These are phyloP conservation scores for Alsophila aescularia DNA, from an alignment of 2,888 invertebrate genomes.

Conservation along the genomic window DNA sequence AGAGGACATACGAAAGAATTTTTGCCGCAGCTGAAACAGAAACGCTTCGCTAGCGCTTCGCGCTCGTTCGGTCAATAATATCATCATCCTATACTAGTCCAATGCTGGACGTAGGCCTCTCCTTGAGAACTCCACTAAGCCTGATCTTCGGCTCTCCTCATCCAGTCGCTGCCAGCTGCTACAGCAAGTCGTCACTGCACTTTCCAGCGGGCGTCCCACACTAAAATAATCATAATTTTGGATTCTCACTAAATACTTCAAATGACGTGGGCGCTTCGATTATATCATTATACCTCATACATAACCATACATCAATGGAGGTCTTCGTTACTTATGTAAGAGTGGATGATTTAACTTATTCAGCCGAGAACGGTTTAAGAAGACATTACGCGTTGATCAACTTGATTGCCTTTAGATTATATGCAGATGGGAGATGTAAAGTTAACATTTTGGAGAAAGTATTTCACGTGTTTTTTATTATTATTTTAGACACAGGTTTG, in stretches of 20 bases:
- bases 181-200: too few species aligned
- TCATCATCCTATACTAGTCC: too few species aligned
- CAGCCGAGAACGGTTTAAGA: not conserved
- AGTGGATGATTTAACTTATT: slow-evolving; percentile 11
- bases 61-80: too few species aligned
- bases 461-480: not conserved
- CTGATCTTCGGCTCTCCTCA: too few species aligned
- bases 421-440: slow-evolving; percentile 1
- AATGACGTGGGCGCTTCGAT: not conserved
- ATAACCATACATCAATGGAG: slow-evolving; percentile 7
- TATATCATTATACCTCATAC: slow-evolving; percentile 4
- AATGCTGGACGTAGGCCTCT: too few species aligned
- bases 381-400: slow-evolving; percentile 3
- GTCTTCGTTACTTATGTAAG: slow-evolving; percentile 6
- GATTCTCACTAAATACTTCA: not conserved
- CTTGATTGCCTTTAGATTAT: slow-evolving; percentile 1
- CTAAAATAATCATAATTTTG: too few species aligned
- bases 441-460: slow-evolving; percentile 1
- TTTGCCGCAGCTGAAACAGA: too few species aligned
- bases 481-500: not conserved
- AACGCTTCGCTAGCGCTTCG: too few species aligned
- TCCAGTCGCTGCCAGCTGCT: too few species aligned
- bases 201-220: too few species aligned
- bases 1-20: too few species aligned
- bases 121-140: too few species aligned